Evolutionary conservation across 2,888 invertebrate species (phyloP), one percentile per base, ranked within the genome.

Genomic region (Amiota communis): DNA sequence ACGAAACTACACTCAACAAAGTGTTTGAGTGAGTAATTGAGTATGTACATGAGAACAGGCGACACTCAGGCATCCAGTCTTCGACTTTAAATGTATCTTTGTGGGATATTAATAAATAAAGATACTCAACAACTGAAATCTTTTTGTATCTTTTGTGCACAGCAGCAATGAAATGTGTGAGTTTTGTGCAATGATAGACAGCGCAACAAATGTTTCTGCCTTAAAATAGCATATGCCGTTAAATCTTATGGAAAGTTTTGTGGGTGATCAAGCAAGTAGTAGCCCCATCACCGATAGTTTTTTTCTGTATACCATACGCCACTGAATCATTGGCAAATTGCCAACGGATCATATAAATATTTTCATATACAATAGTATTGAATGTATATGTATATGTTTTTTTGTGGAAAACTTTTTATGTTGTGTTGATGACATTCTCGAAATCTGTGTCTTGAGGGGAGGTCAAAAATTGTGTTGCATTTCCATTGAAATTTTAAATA

Each of bases 1-100:
- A 23, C 36, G 6, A 36, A 36, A 36, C 20, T 20, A 15, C 59
- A 59, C 59, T 59, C 59, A 59, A 20, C 65, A 17, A 67, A 49
- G 67, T 68, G 51, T 53, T 68, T 23, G 67, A 68, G 67, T 68
- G 67, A 68, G 67, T 68, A 68, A 68, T 68, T 68, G 67, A 49
- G 67, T 53, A 23, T 59, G 53, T 17, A 17, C 13, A 17, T 59
- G 59, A 59, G 59, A 15, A 17, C 13, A n/a, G 23, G 63, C 23
- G 63, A 61, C 23, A 10, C 61, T 10, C 61, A 61, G 61, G 61
- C 13, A 61, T 20, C 12, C 53, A 11, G 36, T 17, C 20, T 59
- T 11, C 17, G 15, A 1, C 15, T 57, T 10, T 59, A 17, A 15
- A 59, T 59, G 15, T 59, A 17, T 17, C 20, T 59, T 63, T 63